A percentile compares a stretch with the other conserved stretches of the same genome.
These are phyloP conservation scores for Drosophila ogumai DNA, from an alignment of 1,140 invertebrate species.

Conservation along the genomic window DNA sequence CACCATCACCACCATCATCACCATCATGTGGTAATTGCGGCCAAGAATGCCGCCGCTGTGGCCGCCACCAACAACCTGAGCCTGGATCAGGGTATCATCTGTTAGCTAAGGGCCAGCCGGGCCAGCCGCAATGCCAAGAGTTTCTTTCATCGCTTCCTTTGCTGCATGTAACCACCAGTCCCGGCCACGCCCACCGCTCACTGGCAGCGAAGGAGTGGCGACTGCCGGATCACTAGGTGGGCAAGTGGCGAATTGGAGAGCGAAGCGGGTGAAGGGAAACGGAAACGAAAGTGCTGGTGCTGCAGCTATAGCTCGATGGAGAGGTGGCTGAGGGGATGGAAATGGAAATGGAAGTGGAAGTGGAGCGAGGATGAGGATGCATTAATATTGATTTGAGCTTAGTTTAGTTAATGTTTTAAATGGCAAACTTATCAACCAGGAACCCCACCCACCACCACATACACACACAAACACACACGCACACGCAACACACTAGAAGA, in stretches of 20 bases:
- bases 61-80: slow-evolving; percentile 77
- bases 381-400: slow-evolving; percentile 45
- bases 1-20: slow-evolving; percentile 74
- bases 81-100: slow-evolving; percentile 84
- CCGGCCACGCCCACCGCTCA: slow-evolving; percentile 26
- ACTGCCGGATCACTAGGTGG: slow-evolving; percentile 27
- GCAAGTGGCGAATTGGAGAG: slow-evolving; percentile 10
- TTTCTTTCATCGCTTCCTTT: slow-evolving; percentile 84
- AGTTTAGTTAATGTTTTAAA: slow-evolving; percentile 39
- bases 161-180: slow-evolving; percentile 77
- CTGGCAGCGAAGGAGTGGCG: slow-evolving; percentile 9
- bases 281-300: slow-evolving; percentile 8
- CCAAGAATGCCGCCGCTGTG: slow-evolving; percentile 68
- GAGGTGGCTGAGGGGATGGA: slow-evolving; percentile 8
- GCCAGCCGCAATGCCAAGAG: slow-evolving; percentile 84
- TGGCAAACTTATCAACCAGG: slow-evolving; percentile 16
- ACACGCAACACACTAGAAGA: slow-evolving; percentile 10
- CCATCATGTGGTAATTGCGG: slow-evolving; percentile 73
- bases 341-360: slow-evolving; percentile 14
- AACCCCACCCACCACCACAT: slow-evolving; percentile 6
- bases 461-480: not conserved
- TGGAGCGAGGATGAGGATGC: slow-evolving; percentile 32
- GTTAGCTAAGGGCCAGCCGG: slow-evolving; percentile 85
- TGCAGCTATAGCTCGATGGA: slow-evolving; percentile 5
- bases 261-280: not conserved